Evolutionary conservation across 2,888 invertebrate species (phyloP).

Genomic region (Exocentrus adspersus): DNA sequence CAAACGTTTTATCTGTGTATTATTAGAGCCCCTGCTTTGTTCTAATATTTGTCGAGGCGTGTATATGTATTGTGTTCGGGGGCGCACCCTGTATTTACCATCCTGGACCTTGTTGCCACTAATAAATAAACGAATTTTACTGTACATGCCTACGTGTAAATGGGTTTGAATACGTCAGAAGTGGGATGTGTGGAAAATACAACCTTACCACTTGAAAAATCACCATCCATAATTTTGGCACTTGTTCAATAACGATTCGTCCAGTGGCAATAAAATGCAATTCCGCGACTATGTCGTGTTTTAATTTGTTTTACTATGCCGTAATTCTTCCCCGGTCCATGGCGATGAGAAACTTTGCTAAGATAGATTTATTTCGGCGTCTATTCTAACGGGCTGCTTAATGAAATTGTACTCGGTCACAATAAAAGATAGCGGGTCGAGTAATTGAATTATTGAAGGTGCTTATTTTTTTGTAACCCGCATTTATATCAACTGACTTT

Average conservation of each 20-base stretch:
- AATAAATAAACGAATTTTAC: too few relatives aligned
- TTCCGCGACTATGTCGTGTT: background rate
- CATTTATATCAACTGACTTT: background rate
- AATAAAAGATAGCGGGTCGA: background rate
- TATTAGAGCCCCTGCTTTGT: background rate
- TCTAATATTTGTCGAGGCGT: background rate
- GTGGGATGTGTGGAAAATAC: too few relatives aligned
- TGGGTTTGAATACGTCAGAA: too few relatives aligned
- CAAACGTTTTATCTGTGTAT: too few relatives aligned
- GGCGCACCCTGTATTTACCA: slow-evolving; percentile 10
- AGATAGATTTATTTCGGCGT: background rate
- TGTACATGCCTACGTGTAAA: too few relatives aligned
- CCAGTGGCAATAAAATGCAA: background rate
- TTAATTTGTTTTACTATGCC: background rate
- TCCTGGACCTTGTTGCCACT: too few relatives aligned
- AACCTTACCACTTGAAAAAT: too few relatives aligned
- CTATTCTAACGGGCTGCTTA: background rate
- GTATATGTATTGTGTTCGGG: background rate
- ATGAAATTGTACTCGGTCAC: background rate
- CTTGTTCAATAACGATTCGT: background rate
- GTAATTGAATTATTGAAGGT: background rate
- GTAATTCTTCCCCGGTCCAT: background rate
- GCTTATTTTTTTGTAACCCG: background rate
- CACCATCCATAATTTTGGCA: background rate
- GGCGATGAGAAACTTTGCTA: background rate